Base-by-base conservation (phyloP, 2,888 invertebrate genomes). In the Pyrrhosoma nymphula region DNA sequence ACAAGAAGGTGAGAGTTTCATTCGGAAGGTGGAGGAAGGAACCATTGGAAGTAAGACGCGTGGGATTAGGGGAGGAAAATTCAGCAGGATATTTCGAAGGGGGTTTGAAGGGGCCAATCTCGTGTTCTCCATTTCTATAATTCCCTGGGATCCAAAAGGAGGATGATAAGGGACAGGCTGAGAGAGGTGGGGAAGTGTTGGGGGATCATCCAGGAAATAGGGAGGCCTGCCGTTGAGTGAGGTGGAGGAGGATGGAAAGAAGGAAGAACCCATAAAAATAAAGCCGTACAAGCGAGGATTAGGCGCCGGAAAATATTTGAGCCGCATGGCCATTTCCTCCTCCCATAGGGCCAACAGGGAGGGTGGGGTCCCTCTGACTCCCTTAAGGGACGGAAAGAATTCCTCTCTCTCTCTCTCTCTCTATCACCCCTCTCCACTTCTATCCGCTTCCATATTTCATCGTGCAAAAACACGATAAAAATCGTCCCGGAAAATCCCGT, bases 291-390 rank as follows among this genome's bases (percentile, higher is more conserved):
- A 91, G 35, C 56, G 56, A 35, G 55, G 30, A 91, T 91, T 60
- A 91, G 26, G 90, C 30, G 60, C 56, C 60, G 90, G 90, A 60
- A 91, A 91, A 91, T 91, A 60, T 91, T 56, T 60, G 60, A 91
- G 90, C 60, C 56, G 56, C 90, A 18, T n/a, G 8, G 18, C 55
- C 55, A 47, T 55, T 55, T 88, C 88, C 55, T 88, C 39, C 60
- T 20, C 16, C 20, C 16, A 60, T 16, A 20, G 60, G 60, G 30
- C 56, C 26, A 26, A 56, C 30, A 16, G n/a, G 90, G 30, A 35
- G 12, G 90, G 16, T 1, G 56, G 60, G 16, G 2, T 10, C 60
- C 60, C 60, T 60, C 47, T 47, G 47, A 47, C 47, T 47, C 60
- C 60, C 60, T 20, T 0, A 16, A 60, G 60, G 60, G 23, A 30